phyloP scores from a whole-genome alignment of 1,140 invertebrate species.

The Neodiprion lecontei region DNA sequence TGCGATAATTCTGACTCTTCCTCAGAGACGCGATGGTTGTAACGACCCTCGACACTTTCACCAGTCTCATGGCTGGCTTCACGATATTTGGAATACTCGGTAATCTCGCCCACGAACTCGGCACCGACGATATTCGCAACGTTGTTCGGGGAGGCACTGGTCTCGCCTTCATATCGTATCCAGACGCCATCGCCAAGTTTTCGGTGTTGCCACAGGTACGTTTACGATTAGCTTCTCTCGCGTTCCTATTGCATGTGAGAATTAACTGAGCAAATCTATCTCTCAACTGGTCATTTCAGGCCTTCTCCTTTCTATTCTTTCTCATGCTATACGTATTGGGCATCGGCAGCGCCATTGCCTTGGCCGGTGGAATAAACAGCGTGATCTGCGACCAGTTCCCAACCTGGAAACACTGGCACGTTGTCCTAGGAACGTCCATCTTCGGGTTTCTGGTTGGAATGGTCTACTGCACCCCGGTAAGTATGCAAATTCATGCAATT shows the following conservation, averaged over 20 bases:
- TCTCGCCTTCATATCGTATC: conserved; percentile 86
- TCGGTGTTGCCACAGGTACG: conserved; percentile 75
- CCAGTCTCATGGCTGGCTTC: conserved; percentile 79
- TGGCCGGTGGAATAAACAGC: conserved; percentile 74
- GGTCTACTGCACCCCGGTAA: conserved; percentile 80
- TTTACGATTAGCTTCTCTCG: no score
- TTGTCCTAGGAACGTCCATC: conserved; percentile 67
- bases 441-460: conserved; percentile 73
- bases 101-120: conserved; percentile 69
- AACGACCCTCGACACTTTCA: conserved; percentile 74
- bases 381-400: conserved; percentile 79
- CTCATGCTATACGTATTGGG: conserved; percentile 85
- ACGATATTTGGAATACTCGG: conserved; percentile 85
- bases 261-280: conserved; percentile 2
- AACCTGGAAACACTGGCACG: conserved; percentile 66
- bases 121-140: conserved; percentile 62
- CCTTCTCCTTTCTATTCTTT: conserved; percentile 91
- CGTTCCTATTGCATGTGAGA: neutral
- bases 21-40: conserved; percentile 75
- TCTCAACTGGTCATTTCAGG: conserved; percentile 57
- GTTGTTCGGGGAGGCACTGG: conserved; percentile 74
- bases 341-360: conserved; percentile 76
- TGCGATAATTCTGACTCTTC: neutral
- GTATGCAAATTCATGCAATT: conserved; percentile 31
- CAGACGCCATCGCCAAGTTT: conserved; percentile 86